These are phyloP conservation scores for Trichoplusia ni DNA, from an alignment of 1,140 invertebrate genomes.

Conservation along the genomic window DNA sequence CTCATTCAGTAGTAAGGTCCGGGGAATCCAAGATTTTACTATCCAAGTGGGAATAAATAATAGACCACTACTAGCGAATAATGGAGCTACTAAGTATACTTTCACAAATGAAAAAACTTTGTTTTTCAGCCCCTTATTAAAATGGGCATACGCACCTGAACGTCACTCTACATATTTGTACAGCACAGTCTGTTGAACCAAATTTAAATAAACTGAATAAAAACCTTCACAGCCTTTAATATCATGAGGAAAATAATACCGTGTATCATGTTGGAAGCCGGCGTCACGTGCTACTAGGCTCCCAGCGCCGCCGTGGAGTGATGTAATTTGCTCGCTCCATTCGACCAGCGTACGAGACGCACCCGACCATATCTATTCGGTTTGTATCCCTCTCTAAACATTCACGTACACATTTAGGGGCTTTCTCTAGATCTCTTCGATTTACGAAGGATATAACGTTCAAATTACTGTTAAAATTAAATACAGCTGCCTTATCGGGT, in stretches of 20 bases:
- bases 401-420: slow-evolving; percentile 23
- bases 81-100: no score
- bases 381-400: slow-evolving; percentile 30
- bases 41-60: no score
- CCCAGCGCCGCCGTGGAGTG: slow-evolving; percentile 17
- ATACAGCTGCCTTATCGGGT: neutral
- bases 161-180: no score
- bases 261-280: slow-evolving; percentile 7
- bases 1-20: no score
- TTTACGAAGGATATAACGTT: slow-evolving; percentile 6
- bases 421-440: slow-evolving; percentile 2
- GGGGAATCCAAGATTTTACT: no score
- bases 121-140: no score
- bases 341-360: slow-evolving; percentile 26
- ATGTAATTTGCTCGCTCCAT: slow-evolving; percentile 32
- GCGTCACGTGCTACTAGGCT: slow-evolving; percentile 12
- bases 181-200: no score
- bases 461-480: slow-evolving; percentile 1
- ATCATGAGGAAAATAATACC: neutral
- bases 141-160: no score
- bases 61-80: no score
- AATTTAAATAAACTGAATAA: no score
- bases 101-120: no score
- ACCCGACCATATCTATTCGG: slow-evolving; percentile 29
- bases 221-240: no score